Percentiles rank a stretch among this genome's conserved stretches.
These are phyloP conservation scores for Standfussiana lucernea DNA, from an alignment of 2,888 invertebrate genomes.

Conservation along the genomic window DNA sequence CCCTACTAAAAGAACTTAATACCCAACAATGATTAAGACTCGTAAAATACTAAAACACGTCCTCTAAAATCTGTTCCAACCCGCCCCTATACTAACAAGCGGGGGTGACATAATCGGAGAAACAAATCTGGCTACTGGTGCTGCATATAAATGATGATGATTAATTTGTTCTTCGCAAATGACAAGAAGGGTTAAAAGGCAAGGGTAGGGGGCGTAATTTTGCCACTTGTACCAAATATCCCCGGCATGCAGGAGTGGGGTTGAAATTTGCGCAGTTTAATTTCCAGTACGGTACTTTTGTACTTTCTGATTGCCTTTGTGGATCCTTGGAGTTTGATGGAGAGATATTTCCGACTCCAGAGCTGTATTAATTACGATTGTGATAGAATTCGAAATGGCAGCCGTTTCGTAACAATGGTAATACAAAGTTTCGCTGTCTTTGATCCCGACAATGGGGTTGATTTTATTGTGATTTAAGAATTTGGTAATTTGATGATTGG, in stretches of 20 bases:
- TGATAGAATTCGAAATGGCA: slow-evolving; percentile 75
- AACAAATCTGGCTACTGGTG: slow-evolving; percentile 90
- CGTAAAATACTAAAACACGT: slow-evolving; percentile 83
- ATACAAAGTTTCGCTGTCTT: slow-evolving; percentile 75
- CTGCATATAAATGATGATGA: slow-evolving; percentile 91
- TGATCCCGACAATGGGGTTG: slow-evolving; percentile 73
- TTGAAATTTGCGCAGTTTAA: slow-evolving; percentile 84
- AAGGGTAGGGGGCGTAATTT: slow-evolving; percentile 81
- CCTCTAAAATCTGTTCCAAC: slow-evolving; percentile 83
- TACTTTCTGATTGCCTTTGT: slow-evolving; percentile 89
- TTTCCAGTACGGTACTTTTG: slow-evolving; percentile 83
- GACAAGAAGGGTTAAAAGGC: slow-evolving; percentile 90
- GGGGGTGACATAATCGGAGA: slow-evolving; percentile 90
- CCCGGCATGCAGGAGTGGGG: slow-evolving; percentile 78
- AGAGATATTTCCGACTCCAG: slow-evolving; percentile 89
- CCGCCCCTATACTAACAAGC: slow-evolving; percentile 84
- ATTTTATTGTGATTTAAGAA: slow-evolving; percentile 67
- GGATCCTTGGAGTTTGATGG: slow-evolving; percentile 86
- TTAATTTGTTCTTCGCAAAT: slow-evolving; percentile 90
- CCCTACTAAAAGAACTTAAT: slow-evolving; percentile 62
- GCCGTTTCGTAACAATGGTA: slow-evolving; percentile 70
- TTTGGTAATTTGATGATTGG: slow-evolving; percentile 56
- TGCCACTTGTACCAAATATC: slow-evolving; percentile 85
- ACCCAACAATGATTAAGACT: slow-evolving; percentile 77
- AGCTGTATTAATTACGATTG: slow-evolving; percentile 88